Conservation (phyloP, 2,888 invertebrate genomes). For the Perithous albicinctus region DNA sequence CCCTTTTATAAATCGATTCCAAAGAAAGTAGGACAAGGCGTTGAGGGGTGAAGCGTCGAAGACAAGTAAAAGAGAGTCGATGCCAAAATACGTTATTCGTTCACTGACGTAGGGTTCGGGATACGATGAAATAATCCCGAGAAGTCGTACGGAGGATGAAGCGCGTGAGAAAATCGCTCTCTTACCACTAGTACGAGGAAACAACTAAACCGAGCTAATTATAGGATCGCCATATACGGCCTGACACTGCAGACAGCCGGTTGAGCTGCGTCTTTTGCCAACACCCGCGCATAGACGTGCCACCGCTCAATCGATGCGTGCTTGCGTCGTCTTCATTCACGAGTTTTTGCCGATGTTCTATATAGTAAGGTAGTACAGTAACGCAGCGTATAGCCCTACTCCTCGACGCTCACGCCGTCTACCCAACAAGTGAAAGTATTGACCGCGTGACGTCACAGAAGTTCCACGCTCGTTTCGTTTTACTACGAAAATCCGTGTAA, state of each 20-base stretch:
- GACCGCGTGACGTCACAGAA: slow-evolving; percentile 76
- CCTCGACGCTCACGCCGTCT: slow-evolving; percentile 10
- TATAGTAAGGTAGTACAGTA: slow-evolving; percentile 26
- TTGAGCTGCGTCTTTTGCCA: slow-evolving; percentile 41
- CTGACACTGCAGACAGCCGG: slow-evolving; percentile 49
- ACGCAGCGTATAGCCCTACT: slow-evolving; percentile 29
- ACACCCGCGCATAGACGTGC: slow-evolving; percentile 21
- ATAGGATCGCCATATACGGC: slow-evolving; percentile 76
- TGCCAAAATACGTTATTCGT: slow-evolving; percentile 10
- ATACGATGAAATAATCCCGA: slow-evolving; percentile 36
- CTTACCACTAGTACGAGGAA: slow-evolving; percentile 71
- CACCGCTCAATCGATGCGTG: slow-evolving; percentile 23
- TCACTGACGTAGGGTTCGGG: slow-evolving; percentile 46
- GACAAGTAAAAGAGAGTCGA: background rate
- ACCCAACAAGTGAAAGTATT: slow-evolving; percentile 69
- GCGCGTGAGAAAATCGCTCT: slow-evolving; percentile 72
- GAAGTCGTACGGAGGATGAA: slow-evolving; percentile 38
- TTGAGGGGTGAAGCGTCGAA: background rate
- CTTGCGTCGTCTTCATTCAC: slow-evolving; percentile 74
- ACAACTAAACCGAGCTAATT: slow-evolving; percentile 71
- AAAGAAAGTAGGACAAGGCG: background rate
- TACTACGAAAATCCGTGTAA: slow-evolving; percentile 61
- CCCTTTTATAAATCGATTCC: slow-evolving; percentile 55
- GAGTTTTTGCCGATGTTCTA: slow-evolving; percentile 69
- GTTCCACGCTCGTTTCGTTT: slow-evolving; percentile 38